Evolutionary conservation across 2,113 vertebrate genomes (phyloP), one percentile per base, ranked within the genome.

Genomic region (Astur gentilis): DNA sequence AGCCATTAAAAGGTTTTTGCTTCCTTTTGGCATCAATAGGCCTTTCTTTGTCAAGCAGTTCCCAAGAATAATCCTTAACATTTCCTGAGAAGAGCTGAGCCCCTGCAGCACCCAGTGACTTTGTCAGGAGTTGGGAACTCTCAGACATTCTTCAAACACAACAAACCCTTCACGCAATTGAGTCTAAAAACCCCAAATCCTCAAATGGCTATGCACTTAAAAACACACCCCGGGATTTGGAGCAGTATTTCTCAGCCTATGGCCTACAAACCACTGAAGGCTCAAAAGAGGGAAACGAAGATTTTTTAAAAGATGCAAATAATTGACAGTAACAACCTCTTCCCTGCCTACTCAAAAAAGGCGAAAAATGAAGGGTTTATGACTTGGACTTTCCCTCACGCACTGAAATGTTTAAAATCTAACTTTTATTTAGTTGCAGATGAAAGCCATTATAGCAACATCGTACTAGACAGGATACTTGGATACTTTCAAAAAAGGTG

Each of bases 11-110:
- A 85, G 93, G 34, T 45, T 95, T 94, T 75, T 75, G 78, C 82
- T 94, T 96, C 94, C 87, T 96, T 95, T 89, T 11, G 11, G 87
- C 77, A 93, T 89, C 87, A 81, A 64, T 38, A 81, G 83, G 47
- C n/a, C 57, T 91, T 91, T 92, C 73, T 87, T 95, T 19, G 3
- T 76, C 73, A 71, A 76, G 92, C 57, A 67, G 82, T 47, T 95
- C 96, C 90, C 92, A 75, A 73, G 85, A 93, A 52, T n/a, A 84
- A 87, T 57, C 50, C 73, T 40, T 20, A 84, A 82, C 29, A 25
- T 64, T 87, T 94, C 77, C 91, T 84, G 66, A 81, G 75, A 88
- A 76, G 83, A 86, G 61, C 65, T 64, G 47, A 89, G 77, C 44
- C 72, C 67, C 77, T 78, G 73, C 61, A 86, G 72, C 0, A 6